Percentiles rank a stretch among this genome's conserved stretches.
These are phyloP conservation scores for Torymus auratus DNA, from an alignment of 2,888 invertebrate genomes.

Conservation along the genomic window DNA sequence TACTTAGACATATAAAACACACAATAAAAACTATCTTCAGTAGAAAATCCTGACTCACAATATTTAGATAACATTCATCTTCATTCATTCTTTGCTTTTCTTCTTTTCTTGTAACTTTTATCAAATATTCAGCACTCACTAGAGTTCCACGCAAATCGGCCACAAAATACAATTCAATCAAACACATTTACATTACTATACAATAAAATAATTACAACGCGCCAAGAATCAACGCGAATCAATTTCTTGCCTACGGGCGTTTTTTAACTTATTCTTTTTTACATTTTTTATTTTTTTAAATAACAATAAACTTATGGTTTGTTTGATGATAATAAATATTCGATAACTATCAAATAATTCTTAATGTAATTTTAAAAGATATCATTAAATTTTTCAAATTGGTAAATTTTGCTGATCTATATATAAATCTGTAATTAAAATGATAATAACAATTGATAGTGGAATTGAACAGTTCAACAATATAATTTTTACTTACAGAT, in stretches of 20 bases:
- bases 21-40: slow-evolving; percentile 6
- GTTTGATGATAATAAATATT: slow-evolving; percentile 47
- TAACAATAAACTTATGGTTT: slow-evolving; percentile 41
- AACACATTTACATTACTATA: slow-evolving; percentile 45
- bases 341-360: slow-evolving; percentile 23
- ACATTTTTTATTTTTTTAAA: slow-evolving; percentile 25
- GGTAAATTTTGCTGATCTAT: slow-evolving; percentile 14
- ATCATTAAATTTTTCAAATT: slow-evolving; percentile 6
- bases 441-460: slow-evolving; percentile 31
- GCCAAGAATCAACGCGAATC: slow-evolving; percentile 29
- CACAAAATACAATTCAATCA: slow-evolving; percentile 20
- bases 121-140: slow-evolving; percentile 24
- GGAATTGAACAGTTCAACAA: slow-evolving; percentile 31
- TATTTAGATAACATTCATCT: slow-evolving; percentile 19
- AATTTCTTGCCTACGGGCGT: background rate
- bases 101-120: slow-evolving; percentile 26
- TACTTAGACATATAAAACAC: slow-evolving; percentile 2
- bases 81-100: slow-evolving; percentile 23
- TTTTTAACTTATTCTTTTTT: slow-evolving; percentile 10
- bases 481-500: slow-evolving; percentile 34
- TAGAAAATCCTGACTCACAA: slow-evolving; percentile 40
- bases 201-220: slow-evolving; percentile 54
- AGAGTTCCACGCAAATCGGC: background rate
- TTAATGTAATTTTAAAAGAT: slow-evolving; percentile 23
- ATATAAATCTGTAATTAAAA: slow-evolving; percentile 38